Evolutionary conservation across 2,888 invertebrate genomes (phyloP).

Genomic region (Tetrapedia diversipes): DNA sequence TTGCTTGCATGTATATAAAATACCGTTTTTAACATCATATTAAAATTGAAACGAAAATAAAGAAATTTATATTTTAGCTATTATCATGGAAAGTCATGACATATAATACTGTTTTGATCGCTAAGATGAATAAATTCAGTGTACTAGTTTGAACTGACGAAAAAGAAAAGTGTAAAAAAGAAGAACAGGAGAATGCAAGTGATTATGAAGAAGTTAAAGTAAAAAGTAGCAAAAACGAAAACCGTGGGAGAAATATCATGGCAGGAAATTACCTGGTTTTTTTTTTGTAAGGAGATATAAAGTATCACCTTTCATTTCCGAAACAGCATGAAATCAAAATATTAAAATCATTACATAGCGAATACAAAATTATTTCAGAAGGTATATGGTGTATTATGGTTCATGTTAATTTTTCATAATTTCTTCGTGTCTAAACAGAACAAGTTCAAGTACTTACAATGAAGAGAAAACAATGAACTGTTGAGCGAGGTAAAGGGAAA

Average conservation of each 20-base stretch:
- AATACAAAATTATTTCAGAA: not conserved
- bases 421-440: not conserved
- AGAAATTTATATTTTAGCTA: constrained; percentile 8
- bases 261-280: not conserved
- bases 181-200: too few species aligned
- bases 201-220: too few species aligned
- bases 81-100: not conserved
- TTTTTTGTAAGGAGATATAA: too few species aligned
- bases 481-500: not conserved
- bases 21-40: not conserved
- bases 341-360: not conserved
- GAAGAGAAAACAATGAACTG: too few species aligned
- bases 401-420: not conserved
- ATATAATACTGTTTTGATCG: not conserved
- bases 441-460: not conserved
- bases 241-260: not conserved
- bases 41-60: constrained; percentile 1
- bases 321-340: too few species aligned
- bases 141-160: too few species aligned
- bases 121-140: too few species aligned
- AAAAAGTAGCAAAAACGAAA: too few species aligned
- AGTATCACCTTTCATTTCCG: too few species aligned
- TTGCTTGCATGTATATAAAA: not conserved
- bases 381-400: too few species aligned
- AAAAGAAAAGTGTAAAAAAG: too few species aligned